Base-by-base conservation (phyloP, 2,797 vertebrate genomes). In the Sternotherus odoratus region DNA sequence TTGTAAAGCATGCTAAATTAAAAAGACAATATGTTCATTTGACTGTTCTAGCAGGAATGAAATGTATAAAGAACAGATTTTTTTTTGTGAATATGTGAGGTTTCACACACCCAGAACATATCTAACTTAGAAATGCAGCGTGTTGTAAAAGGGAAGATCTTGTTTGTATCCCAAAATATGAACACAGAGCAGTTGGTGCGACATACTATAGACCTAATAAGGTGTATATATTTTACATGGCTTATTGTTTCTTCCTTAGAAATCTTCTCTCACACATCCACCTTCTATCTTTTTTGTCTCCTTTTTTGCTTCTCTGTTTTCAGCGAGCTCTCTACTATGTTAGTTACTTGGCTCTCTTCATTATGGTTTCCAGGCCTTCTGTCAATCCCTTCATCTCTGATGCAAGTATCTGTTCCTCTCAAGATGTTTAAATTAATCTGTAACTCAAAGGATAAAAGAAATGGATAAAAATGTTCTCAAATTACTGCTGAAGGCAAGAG, bases 401-500 rank as follows among this genome's bases (percentile, higher is more conserved):
- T 57, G 12, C 0, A 0, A 80, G 28, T 9, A 94, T 46, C 50
- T 16, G 1, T 88, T 95, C 86, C 53, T 85, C 50, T 88, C 15
- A 49, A 85, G 75, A 79, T 86, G 69, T 56, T 88, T 74, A 86
- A 91, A 87, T 88, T 78, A 53, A 87, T 88, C 93, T 94, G 91
- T 88, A 92, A 74, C 83, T 69, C 78, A 50, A 93, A 89, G 90
- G 84, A 77, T 92, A 93, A 91, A 12, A 93, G 46, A 87, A 86
- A 66, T 3, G 17, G 33, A 12, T 51, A 77, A 75, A 93, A 86
- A 80, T 91, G 81, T 91, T 94, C 95, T 93, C 46, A 86, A 95
- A 82, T 82, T 6, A 24, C 6, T 53, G 8, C 3, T 69, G 51
- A 87, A 83, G 82, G 79, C 87, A 82, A 93, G 75, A 74, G 89